Evolutionary conservation across 2,797 vertebrate species (phyloP), one percentile per base, ranked within the genome.

Genomic region (Danionella dracula): DNA sequence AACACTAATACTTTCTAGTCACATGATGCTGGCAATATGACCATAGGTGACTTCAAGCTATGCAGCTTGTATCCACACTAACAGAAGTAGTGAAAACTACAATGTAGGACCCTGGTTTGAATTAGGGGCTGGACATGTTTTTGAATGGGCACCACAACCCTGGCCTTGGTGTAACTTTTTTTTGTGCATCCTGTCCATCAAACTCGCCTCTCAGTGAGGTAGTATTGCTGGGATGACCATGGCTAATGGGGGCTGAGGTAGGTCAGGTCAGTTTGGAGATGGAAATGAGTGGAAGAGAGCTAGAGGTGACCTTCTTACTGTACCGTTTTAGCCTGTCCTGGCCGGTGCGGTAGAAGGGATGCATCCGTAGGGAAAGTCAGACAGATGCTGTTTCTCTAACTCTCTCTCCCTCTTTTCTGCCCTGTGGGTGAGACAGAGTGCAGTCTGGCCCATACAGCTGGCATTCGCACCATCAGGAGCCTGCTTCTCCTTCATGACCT

Each of bases 381-480:
- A 86, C 88, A 89, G 85, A 89, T 89, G 90, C 90, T 78, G 57
- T 49, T 85, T 87, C 86, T 81, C 83, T 61, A 56, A 86, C 81
- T 87, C 85, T 84, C 57, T 54, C 66, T 54, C 56, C 58, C 42
- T 53, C 23, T 27, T 27, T 27, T 70, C 32, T 21, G 42, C 72
- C 63, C 70, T 70, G 72, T 73, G 72, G 72, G 74, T 74, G 72
- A 76, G 72, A 65, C 41, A 21, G 69, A 70, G 71, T 38, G 66
- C 66, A 63, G 68, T 72, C 71, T 66, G 55, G 49, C 45, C 66
- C 38, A 41, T 74, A 55, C 76, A 76, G 76, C 74, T 73, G 73
- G 69, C 74, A 66, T 62, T 53, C 63, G 70, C 71, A 69, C 69
- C 61, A 70, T 73, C 66, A 72, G 66, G 66, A 69, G 51, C 37